Evolutionary conservation across 1,140 invertebrate genomes (phyloP), one percentile per base, ranked within the genome.

Genomic region (Popillia japonica): DNA sequence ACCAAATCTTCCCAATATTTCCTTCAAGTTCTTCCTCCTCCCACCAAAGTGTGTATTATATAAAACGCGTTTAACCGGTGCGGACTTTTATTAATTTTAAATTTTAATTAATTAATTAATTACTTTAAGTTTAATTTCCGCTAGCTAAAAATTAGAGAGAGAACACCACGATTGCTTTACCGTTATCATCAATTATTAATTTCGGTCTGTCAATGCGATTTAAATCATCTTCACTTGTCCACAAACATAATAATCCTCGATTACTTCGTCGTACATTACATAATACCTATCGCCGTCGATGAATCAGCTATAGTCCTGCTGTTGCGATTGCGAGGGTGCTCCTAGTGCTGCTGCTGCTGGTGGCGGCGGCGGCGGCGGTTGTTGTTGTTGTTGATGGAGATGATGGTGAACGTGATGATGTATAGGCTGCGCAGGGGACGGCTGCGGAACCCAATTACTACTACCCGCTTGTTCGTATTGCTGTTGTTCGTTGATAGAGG

Each of bases 81-180:
- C 34, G 76, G 64, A 77, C 72, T 73, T 73, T 73, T 73, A 40
- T 40, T 73, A 20, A 20, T 74, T 74, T 22, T 74, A 40, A 74
- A 74, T 74, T 74, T 74, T 74, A 41, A 23, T 41, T 73, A 20
- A 9, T 73, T 74, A 11, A 74, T 74, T 74, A 41, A 23, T 41
- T 73, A 20, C 9, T 73, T 74, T 23, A 74, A 40, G n/a, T 40
- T 74, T 41, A 74, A 41, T 74, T 74, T 74, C 14, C 14, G 17
- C 40, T 74, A 41, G 11, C 72, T 74, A 44, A 41, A 72, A 55
- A 55, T 17, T 17, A 55, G 8, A 68, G 22, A 68, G 77, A 81
- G 79, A 81, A 81, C 77, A 81, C 80, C 74, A 72, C 61, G 59
- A 81, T 80, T 80, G 77, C 78, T 80, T 80, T 34, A 34, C 77